phyloP scores from a whole-genome alignment of 1,140 invertebrate species.

The Octopus sinensis region DNA sequence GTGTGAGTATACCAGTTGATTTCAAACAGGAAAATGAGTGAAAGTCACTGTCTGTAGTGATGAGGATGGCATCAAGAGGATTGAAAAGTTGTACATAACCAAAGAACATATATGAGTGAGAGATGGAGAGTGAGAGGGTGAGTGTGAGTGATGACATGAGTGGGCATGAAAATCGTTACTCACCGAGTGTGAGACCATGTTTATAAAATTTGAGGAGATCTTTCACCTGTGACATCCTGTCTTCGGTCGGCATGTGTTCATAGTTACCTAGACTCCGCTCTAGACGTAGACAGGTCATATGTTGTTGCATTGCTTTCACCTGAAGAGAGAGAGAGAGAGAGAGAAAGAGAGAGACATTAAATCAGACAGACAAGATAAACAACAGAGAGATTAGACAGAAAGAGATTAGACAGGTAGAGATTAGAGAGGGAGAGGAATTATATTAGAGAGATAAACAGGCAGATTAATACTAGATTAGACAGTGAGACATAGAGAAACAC shows the following conservation, averaged over 20 bases:
- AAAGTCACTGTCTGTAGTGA: too few relatives aligned
- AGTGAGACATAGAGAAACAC: too few relatives aligned
- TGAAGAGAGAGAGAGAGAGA: constrained; percentile 24
- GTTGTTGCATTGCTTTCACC: constrained; percentile 69
- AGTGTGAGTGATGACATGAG: not conserved
- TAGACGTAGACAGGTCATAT: constrained; percentile 71
- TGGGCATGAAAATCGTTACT: constrained; percentile 14
- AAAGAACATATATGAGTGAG: not conserved
- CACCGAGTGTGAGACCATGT: constrained; percentile 53
- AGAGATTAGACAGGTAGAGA: not conserved
- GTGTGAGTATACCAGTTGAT: too few relatives aligned
- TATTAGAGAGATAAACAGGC: too few relatives aligned
- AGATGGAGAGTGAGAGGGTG: not conserved
- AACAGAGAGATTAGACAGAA: constrained; percentile 11
- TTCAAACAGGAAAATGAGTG: too few relatives aligned
- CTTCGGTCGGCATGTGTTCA: constrained; percentile 56
- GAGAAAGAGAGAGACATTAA: too few relatives aligned
- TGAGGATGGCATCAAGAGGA: too few relatives aligned
- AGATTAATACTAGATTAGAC: too few relatives aligned
- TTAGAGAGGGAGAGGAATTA: too few relatives aligned
- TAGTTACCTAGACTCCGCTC: constrained; percentile 68
- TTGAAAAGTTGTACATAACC: too few relatives aligned
- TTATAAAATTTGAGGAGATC: constrained; percentile 49
- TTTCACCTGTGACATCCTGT: constrained; percentile 41
- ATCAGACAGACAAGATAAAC: too few relatives aligned